These are phyloP conservation scores for Ceratina japonica DNA, from an alignment of 1,140 invertebrate genomes.

Conservation along the genomic window DNA sequence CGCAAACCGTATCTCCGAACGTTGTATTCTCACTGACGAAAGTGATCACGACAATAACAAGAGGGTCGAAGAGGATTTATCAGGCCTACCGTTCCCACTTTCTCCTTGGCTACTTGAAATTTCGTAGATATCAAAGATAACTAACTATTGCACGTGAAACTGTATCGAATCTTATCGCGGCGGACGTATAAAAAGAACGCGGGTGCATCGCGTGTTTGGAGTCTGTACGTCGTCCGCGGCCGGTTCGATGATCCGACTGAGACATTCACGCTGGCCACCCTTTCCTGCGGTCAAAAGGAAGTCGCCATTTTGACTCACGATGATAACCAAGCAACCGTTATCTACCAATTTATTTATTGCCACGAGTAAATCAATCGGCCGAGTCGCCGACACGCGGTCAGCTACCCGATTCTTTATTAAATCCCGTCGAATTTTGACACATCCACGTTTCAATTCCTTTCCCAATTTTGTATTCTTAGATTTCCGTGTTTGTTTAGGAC, in stretches of 20 bases:
- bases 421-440: background rate
- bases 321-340: conserved; percentile 62
- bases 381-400: conserved; percentile 38
- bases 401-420: background rate
- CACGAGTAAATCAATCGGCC: conserved; percentile 57
- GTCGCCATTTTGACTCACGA: conserved; percentile 66
- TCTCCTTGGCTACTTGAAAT: no score
- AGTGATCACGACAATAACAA: no score
- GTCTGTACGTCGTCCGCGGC: conserved; percentile 2
- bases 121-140: no score
- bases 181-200: no score
- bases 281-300: conserved; percentile 59
- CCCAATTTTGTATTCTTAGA: background rate
- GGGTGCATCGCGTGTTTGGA: background rate
- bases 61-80: no score
- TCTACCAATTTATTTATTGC: conserved; percentile 68
- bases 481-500: no score
- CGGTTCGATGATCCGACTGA: conserved; percentile 45
- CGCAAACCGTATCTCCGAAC: no score
- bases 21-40: no score
- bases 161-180: background rate
- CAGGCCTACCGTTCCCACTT: no score
- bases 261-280: conserved; percentile 45
- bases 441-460: no score
- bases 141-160: no score